Evolutionary conservation across 2,113 vertebrate species (phyloP).

Genomic region (Hyla sarda): DNA sequence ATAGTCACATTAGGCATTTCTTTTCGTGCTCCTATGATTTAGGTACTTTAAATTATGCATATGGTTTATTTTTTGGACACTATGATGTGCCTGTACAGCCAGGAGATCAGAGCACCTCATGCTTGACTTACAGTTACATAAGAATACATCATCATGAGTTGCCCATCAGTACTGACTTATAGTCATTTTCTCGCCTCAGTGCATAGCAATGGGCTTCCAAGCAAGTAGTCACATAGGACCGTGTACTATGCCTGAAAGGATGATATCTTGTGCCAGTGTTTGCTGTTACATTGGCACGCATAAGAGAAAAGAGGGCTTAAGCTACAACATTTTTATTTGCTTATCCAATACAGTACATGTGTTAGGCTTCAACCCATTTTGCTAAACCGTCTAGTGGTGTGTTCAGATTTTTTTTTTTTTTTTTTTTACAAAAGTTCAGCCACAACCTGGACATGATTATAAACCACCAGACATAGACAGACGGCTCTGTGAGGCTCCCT

Average conservation of each 20-base stretch:
- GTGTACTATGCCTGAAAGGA: not conserved
- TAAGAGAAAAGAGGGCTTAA: not conserved
- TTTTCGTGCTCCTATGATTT: not conserved
- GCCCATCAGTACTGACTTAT: not conserved
- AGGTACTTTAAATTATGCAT: not conserved
- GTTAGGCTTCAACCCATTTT: constrained; percentile 23
- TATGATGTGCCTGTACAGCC: too few relatives aligned
- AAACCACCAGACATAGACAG: constrained; percentile 49
- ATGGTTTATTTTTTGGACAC: not conserved
- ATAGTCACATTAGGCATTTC: not conserved
- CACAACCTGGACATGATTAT: constrained; percentile 46
- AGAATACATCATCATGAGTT: not conserved
- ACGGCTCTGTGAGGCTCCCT: not conserved
- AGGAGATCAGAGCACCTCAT: not conserved
- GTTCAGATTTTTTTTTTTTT: constrained; percentile 1
- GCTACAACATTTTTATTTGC: not conserved
- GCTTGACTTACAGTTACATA: not conserved
- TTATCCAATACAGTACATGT: constrained; percentile 18
- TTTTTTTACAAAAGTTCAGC: constrained; percentile 30
- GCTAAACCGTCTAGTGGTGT: constrained; percentile 19
- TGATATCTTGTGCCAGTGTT: not conserved
- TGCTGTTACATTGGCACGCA: not conserved
- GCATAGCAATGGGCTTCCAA: not conserved
- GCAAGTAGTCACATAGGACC: not conserved
- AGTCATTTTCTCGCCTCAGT: not conserved